Conservation (phyloP, 30 jellyfish, hydroid and myxozoan genomes). For the Hydractinia symbiolongicarpus region DNA sequence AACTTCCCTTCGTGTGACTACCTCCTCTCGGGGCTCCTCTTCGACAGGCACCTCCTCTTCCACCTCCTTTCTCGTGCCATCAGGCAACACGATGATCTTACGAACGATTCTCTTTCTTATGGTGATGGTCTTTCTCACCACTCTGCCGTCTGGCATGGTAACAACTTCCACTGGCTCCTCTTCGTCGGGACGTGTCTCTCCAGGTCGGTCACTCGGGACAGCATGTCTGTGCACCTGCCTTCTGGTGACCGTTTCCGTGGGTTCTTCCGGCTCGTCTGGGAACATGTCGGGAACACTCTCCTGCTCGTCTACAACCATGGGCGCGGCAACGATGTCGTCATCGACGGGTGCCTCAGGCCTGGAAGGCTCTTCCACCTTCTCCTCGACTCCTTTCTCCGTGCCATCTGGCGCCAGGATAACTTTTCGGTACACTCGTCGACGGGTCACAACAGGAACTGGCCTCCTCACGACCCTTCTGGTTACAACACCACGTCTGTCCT, state of each 20-base stretch:
- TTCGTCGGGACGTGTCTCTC: constrained; percentile 6
- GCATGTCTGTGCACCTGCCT: constrained; percentile 10
- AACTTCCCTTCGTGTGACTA: neutral
- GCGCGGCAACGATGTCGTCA: constrained; percentile 13
- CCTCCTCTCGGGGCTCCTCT: constrained; percentile 20
- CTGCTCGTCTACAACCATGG: constrained; percentile 11
- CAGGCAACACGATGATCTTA: constrained; percentile 67
- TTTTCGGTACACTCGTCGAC: constrained; percentile 54
- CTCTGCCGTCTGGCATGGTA: constrained; percentile 28
- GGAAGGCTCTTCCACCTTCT: constrained; percentile 44
- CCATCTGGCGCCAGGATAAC: constrained; percentile 47
- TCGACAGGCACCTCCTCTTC: constrained; percentile 54
- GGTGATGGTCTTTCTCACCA: constrained; percentile 43
- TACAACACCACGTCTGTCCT: constrained; percentile 53
- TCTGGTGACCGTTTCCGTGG: neutral
- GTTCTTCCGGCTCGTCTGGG: constrained; percentile 17
- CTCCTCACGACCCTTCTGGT: constrained; percentile 30
- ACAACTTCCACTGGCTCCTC: constrained; percentile 29
- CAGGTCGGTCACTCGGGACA: neutral
- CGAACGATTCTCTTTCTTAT: constrained; percentile 60
- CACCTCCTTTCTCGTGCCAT: constrained; percentile 64
- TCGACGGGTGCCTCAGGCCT: constrained; percentile 17
- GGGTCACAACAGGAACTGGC: constrained; percentile 48
- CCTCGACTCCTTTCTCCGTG: constrained; percentile 50
- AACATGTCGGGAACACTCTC: constrained; percentile 15